Percentiles rank a stretch among this genome's conserved stretches.
phyloP scores from a whole-genome alignment of 64 coral and sea anemone genomes.

The Cladopsammia gracilis region DNA sequence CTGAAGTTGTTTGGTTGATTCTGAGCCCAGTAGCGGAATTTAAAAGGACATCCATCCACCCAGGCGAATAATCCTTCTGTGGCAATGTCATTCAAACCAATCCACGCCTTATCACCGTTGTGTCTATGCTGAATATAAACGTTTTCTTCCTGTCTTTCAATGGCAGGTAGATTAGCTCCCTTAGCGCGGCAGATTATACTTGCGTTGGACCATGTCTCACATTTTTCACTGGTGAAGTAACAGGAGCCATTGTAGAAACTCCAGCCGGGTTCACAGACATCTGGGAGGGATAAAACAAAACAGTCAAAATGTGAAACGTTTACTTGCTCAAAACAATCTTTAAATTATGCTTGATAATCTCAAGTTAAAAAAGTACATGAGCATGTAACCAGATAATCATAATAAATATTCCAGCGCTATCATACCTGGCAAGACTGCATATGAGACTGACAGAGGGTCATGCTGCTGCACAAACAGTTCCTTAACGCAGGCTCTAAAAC shows the following conservation, averaged over 20 bases:
- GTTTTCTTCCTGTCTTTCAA: constrained; percentile 78
- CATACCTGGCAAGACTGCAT: constrained; percentile 41
- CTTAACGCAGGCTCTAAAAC: constrained; percentile 54
- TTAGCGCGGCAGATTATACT: constrained; percentile 17
- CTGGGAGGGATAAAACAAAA: not conserved
- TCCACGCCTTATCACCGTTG: constrained; percentile 71
- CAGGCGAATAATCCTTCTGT: constrained; percentile 60
- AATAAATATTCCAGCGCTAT: not conserved
- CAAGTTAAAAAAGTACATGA: no score
- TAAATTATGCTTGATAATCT: no score
- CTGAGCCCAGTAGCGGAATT: constrained; percentile 53
- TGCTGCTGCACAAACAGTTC: constrained; percentile 36
- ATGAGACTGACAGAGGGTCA: constrained; percentile 46
- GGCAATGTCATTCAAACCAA: constrained; percentile 73
- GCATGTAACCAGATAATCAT: no score
- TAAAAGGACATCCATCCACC: constrained; percentile 40
- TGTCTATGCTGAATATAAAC: constrained; percentile 71
- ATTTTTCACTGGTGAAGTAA: constrained; percentile 58
- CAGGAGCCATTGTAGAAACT: constrained; percentile 71
- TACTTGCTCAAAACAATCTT: no score
- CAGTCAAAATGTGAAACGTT: no score
- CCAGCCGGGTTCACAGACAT: constrained; percentile 57
- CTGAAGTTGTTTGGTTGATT: constrained; percentile 61
- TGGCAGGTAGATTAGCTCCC: constrained; percentile 16
- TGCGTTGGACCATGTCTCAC: constrained; percentile 46